Conservation (phyloP, 2,797 vertebrate genomes). For the Paguma larvata region DNA sequence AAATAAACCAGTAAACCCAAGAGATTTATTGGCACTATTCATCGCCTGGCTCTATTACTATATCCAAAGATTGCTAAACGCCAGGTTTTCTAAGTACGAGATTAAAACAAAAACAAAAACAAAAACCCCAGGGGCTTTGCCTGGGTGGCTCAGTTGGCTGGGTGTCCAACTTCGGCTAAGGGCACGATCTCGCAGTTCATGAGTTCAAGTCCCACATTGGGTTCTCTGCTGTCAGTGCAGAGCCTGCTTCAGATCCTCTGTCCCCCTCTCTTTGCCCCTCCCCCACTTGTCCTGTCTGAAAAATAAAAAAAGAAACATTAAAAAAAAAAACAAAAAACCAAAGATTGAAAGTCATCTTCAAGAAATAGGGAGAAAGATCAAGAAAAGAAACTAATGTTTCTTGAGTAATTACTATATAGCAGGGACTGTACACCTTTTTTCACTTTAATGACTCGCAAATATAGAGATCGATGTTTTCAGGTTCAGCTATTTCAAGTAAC, state of each 20-base stretch:
- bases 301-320: too few species aligned
- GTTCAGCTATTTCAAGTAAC: slow-evolving; percentile 58
- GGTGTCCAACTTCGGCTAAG: too few species aligned
- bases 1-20: not conserved
- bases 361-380: not conserved
- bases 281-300: too few species aligned
- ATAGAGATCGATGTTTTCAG: not conserved
- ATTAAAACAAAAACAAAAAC: not conserved
- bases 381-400: slow-evolving; percentile 28
- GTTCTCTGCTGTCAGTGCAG: too few species aligned
- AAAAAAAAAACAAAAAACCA: not conserved
- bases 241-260: too few species aligned
- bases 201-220: too few species aligned
- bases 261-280: too few species aligned
- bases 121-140: too few species aligned
- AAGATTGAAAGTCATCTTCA: not conserved
- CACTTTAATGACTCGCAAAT: slow-evolving; percentile 33
- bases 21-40: not conserved
- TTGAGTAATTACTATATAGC: not conserved
- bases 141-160: too few species aligned
- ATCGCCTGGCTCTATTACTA: not conserved
- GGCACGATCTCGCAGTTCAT: too few species aligned
- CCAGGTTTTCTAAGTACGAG: not conserved
- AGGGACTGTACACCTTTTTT: not conserved
- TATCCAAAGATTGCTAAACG: slow-evolving; percentile 24